phyloP scores from a whole-genome alignment of 2,113 vertebrate genomes.

The Siniperca chuatsi region DNA sequence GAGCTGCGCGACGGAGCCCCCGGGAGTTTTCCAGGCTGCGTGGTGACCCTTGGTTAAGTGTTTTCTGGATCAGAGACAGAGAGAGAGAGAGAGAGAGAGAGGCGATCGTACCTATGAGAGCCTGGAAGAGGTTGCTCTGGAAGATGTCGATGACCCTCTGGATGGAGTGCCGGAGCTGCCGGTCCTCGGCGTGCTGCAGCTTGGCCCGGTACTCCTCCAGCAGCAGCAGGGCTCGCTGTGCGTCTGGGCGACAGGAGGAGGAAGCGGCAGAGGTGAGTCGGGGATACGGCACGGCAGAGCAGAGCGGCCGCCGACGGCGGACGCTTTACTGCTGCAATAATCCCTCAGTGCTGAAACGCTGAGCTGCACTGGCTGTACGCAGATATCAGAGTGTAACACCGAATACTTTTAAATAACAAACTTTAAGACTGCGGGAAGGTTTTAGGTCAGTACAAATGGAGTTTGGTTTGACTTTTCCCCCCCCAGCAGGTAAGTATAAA shows the following conservation, averaged over 20 bases:
- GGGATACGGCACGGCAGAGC: background rate
- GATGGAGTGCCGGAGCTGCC: slow-evolving; percentile 93
- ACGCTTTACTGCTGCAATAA: background rate
- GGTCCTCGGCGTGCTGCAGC: slow-evolving; percentile 91
- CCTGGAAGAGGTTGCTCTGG: slow-evolving; percentile 98
- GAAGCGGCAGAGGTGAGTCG: background rate
- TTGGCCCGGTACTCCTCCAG: slow-evolving; percentile 94
- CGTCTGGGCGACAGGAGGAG: slow-evolving; percentile 83
- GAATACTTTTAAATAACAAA: background rate
- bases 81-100: background rate
- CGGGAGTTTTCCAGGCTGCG: background rate
- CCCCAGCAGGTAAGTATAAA: background rate
- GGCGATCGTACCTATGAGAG: slow-evolving; percentile 90
- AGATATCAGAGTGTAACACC: background rate
- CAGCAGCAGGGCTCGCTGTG: slow-evolving; percentile 93
- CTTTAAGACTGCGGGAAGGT: background rate
- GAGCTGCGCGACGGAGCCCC: background rate
- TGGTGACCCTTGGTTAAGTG: background rate
- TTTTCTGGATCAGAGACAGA: background rate
- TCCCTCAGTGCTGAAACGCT: background rate
- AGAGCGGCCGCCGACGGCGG: too few species aligned
- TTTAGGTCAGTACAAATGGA: background rate
- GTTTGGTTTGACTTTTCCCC: too few species aligned
- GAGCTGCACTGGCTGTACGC: background rate
- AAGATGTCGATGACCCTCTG: slow-evolving; percentile 98